phyloP scores from a whole-genome alignment of 2,888 invertebrate genomes.

The Pristionchus maxplancki region DNA sequence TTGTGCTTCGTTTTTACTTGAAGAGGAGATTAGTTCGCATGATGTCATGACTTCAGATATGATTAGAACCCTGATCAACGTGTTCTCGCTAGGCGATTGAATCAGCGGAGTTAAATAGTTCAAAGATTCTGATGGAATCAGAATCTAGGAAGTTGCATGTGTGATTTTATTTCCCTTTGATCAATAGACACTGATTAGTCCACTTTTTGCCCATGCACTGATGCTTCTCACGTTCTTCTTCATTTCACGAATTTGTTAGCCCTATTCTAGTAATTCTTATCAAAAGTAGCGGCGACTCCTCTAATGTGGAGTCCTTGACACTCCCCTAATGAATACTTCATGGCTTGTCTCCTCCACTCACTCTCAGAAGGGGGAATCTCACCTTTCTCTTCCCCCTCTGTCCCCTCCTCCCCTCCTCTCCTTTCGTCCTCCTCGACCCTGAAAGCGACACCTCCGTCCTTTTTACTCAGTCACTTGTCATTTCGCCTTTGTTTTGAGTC shows the following conservation, averaged over 20 bases:
- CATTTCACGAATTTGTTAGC: background rate
- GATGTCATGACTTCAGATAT: background rate
- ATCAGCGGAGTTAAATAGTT: too few species aligned
- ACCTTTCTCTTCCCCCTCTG: constrained; percentile 21
- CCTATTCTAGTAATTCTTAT: too few species aligned
- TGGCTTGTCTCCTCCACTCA: constrained; percentile 1
- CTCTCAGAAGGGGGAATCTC: constrained; percentile 21
- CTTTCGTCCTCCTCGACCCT: background rate
- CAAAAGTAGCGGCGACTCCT: background rate
- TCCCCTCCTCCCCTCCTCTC: background rate
- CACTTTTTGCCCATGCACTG: constrained; percentile 4
- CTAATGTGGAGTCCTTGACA: background rate
- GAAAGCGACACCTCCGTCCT: background rate
- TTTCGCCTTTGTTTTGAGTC: background rate
- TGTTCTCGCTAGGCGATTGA: too few species aligned
- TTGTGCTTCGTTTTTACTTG: too few species aligned
- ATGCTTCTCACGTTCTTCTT: background rate
- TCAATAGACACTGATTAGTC: constrained; percentile 5
- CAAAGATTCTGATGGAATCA: too few species aligned
- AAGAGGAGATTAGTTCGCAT: too few species aligned
- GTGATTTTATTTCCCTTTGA: background rate
- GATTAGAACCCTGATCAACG: too few species aligned
- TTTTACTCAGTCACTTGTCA: background rate
- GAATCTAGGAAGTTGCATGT: too few species aligned
- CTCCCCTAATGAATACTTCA: constrained; percentile 23